phyloP scores from a whole-genome alignment of 1,140 invertebrate genomes.

The Brachionus manjavacas region DNA sequence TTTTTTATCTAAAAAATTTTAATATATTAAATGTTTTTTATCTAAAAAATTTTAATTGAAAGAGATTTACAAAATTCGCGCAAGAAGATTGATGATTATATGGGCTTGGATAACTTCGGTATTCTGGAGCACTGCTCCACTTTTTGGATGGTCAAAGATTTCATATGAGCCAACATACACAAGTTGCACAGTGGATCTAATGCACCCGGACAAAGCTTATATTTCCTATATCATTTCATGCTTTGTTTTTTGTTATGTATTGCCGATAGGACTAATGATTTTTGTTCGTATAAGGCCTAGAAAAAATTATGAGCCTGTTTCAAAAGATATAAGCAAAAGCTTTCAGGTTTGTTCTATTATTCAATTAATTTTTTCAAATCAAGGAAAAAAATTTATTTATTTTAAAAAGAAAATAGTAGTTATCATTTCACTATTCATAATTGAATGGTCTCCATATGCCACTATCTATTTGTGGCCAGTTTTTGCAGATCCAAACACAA shows the following conservation, averaged over 20 bases:
- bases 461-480: constrained; percentile 21
- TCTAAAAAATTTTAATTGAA: background rate
- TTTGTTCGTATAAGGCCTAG: background rate
- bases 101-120: constrained; percentile 31
- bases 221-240: constrained; percentile 28
- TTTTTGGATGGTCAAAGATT: constrained; percentile 31
- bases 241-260: constrained; percentile 27
- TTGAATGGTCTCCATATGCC: constrained; percentile 36
- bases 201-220: constrained; percentile 16
- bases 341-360: background rate
- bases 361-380: background rate
- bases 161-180: constrained; percentile 18
- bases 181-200: constrained; percentile 36
- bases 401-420: constrained; percentile 23
- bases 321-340: background rate
- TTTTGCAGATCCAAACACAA: constrained; percentile 24
- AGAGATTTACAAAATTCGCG: background rate
- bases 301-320: background rate
- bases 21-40: too few relatives aligned
- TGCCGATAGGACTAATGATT: constrained; percentile 14
- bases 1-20: background rate
- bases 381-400: background rate
- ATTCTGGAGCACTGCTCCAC: constrained; percentile 23
- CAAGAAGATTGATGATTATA: constrained; percentile 17
- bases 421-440: background rate